A percentile compares a stretch with the other conserved stretches of the same genome.
phyloP scores from a whole-genome alignment of 2,113 vertebrate species.

The Macquaria ambigua region DNA sequence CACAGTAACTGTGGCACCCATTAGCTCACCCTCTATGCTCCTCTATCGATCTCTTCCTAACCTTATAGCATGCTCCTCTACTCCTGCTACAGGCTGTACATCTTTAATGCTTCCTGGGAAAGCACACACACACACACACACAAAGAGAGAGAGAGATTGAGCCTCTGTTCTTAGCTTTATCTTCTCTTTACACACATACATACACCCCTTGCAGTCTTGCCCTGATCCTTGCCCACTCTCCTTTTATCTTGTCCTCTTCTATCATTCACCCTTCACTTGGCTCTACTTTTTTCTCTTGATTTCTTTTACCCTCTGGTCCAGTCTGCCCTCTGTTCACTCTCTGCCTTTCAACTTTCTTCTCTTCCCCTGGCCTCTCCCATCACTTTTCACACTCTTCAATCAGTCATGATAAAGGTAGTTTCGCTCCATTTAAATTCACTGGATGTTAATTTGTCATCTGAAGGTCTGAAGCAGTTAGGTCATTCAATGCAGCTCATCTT shows the following conservation, averaged over 20 bases:
- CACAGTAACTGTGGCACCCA: constrained; percentile 12
- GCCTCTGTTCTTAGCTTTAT: constrained; percentile 28
- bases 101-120: constrained; percentile 4
- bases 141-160: no score
- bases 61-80: not conserved
- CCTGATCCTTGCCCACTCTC: constrained; percentile 24
- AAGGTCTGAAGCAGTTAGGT: not conserved
- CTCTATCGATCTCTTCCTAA: constrained; percentile 22
- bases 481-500: not conserved
- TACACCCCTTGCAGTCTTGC: constrained; percentile 18
- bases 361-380: not conserved
- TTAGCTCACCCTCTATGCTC: constrained; percentile 31
- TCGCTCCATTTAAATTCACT: not conserved
- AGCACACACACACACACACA: not conserved
- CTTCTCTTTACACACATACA: constrained; percentile 22
- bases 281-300: constrained; percentile 30
- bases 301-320: constrained; percentile 30
- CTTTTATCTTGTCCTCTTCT: constrained; percentile 53
- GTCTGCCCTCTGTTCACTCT: constrained; percentile 34
- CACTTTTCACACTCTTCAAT: not conserved
- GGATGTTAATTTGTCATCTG: not conserved
- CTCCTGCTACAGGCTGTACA: constrained; percentile 7
- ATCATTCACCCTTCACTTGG: constrained; percentile 30
- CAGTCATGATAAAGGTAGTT: constrained; percentile 3
- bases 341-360: constrained; percentile 5